A percentile compares a stretch with the other conserved stretches of the same genome.
Conservation (phyloP, 2,888 invertebrate species). For the Bombylius discolor region DNA sequence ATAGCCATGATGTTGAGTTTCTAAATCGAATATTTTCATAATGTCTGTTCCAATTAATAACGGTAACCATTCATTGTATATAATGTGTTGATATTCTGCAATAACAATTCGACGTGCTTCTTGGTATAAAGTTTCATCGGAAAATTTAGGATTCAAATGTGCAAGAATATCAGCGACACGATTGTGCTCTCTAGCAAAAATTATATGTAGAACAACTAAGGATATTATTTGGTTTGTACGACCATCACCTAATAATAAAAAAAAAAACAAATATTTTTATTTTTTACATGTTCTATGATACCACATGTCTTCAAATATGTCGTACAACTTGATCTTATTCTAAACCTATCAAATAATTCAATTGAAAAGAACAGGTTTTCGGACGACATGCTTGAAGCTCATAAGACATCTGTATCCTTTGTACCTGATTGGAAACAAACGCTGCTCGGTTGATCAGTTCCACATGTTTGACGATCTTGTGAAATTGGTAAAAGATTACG, state of each 20-base stretch:
- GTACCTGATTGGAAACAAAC: conserved; percentile 47
- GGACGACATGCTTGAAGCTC: not conserved
- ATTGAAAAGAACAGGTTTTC: not conserved
- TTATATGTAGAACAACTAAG: conserved; percentile 55
- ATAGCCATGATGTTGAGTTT: conserved; percentile 39
- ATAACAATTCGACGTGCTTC: conserved; percentile 60
- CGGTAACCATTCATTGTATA: conserved; percentile 71
- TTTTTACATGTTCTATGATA: not conserved
- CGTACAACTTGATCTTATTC: too few relatives aligned
- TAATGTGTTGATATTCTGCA: conserved; percentile 65
- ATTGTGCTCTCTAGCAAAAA: conserved; percentile 72
- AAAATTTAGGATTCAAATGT: conserved; percentile 58
- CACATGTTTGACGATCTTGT: conserved; percentile 49
- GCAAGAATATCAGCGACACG: conserved; percentile 51
- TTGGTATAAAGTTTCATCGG: conserved; percentile 57
- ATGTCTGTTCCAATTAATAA: conserved; percentile 51
- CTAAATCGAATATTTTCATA: conserved; percentile 50
- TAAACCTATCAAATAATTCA: not conserved
- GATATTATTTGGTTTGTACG: conserved; percentile 68
- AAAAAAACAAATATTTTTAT: not conserved
- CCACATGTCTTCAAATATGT: too few relatives aligned
- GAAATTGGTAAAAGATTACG: conserved; percentile 52
- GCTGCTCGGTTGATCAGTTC: conserved; percentile 44
- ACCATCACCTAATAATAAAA: conserved; percentile 47
- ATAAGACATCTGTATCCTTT: not conserved